phyloP scores from a whole-genome alignment of 2,797 vertebrate genomes.

The Morelia viridis region DNA sequence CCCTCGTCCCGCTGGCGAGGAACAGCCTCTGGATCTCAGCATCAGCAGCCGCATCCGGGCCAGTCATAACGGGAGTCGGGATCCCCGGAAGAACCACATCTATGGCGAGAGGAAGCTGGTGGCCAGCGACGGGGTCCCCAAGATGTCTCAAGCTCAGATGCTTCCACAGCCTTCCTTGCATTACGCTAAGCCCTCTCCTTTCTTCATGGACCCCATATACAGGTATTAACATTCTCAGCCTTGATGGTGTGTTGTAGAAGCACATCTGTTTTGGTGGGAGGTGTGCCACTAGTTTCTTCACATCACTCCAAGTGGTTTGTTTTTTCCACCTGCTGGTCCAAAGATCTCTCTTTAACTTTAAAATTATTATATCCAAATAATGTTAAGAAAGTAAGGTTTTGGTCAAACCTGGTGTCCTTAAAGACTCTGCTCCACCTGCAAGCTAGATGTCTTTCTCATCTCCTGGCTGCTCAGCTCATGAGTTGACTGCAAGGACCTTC shows the following conservation, averaged over 20 bases:
- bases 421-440: background rate
- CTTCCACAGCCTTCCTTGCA: slow-evolving; percentile 90
- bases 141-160: slow-evolving; percentile 81
- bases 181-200: slow-evolving; percentile 96
- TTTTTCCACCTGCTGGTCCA: no score
- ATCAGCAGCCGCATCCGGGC: slow-evolving; percentile 89
- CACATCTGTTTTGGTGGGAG: no score
- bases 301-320: no score
- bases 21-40: slow-evolving; percentile 96
- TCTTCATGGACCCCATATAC: slow-evolving; percentile 99
- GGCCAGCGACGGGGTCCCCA: slow-evolving; percentile 79
- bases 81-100: slow-evolving; percentile 87
- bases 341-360: background rate
- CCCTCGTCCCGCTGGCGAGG: slow-evolving; percentile 79
- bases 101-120: slow-evolving; percentile 82
- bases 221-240: slow-evolving; percentile 88
- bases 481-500: background rate
- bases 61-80: slow-evolving; percentile 85
- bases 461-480: no score
- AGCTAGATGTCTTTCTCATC: background rate
- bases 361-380: background rate
- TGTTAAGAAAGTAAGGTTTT: background rate
- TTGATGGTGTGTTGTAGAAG: slow-evolving; percentile 33
- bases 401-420: background rate
- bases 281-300: no score